Evolutionary conservation across 2,888 invertebrate species (phyloP), one percentile per base, ranked within the genome.

Genomic region (Bombylius discolor): DNA sequence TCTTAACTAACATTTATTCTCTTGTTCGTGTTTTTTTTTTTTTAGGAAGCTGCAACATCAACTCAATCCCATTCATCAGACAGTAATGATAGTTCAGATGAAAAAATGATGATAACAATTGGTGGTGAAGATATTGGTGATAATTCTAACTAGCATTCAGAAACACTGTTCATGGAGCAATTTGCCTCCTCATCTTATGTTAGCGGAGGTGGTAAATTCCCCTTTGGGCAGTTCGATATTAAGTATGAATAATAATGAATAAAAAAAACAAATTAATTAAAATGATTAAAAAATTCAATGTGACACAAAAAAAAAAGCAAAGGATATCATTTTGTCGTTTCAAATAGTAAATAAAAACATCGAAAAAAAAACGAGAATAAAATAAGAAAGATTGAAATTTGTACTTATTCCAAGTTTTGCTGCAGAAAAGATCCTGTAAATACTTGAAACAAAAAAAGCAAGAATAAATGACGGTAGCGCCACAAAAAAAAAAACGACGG

Each of bases 31-130:
- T 47, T 55, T 47, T 55, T 58, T 45, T 47, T 34, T 59, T 63
- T 75, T 47, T 69, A 84, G 84, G 83, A 84, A 70, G 81, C 81
- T 51, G 83, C 85, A 48, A 84, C 85, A 53, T 84, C 85, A n/a
- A 85, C 85, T 4, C 85, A 85, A 65, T 81, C 81, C 1, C 82
- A 81, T 68, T 79, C 80, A 5, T 84, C 85, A 0, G 86, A 85
- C 64, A 85, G 84, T 58, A 80, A 81, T 54, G 81, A 81, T 66
- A 85, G 85, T 61, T 82, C 81, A 62, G 85, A 86, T 63, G 85
- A 85, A 63, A 86, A 87, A 69, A 86, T 87, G 81, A 85, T 87
- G 78, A 59, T 63, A 44, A 62, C 62, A 44, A 60, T 62, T 60
- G 58, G 58, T 36, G 63, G 61, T 53, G 56, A 53, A 11, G 75